Conservation (phyloP, 2,113 vertebrate species). For the Sialia sialis region DNA sequence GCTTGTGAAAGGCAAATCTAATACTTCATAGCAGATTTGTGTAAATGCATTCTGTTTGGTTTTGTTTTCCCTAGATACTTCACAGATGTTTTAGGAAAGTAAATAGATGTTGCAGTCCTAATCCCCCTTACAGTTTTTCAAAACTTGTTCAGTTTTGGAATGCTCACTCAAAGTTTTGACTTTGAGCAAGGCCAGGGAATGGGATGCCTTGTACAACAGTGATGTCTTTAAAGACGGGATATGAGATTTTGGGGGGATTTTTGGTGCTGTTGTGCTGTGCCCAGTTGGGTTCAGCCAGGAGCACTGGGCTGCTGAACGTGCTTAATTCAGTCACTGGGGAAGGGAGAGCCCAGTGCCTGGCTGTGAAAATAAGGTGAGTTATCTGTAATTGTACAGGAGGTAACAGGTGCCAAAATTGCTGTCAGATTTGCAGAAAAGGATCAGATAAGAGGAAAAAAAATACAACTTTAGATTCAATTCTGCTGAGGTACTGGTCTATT, state of each 20-base stretch:
- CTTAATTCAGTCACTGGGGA: fast-evolving
- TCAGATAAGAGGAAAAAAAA: not conserved
- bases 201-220: no score
- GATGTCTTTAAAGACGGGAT: not conserved
- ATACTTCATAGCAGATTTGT: not conserved
- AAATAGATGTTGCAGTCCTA: not conserved
- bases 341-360: not conserved
- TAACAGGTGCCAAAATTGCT: not conserved
- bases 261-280: not conserved
- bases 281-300: not conserved
- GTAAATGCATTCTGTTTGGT: not conserved
- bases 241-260: no score
- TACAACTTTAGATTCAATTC: not conserved
- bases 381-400: not conserved
- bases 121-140: not conserved
- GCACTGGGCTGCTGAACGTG: not conserved
- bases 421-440: not conserved
- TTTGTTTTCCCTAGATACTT: not conserved
- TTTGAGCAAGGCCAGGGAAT: not conserved
- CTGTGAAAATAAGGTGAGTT: not conserved
- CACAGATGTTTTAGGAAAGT: not conserved
- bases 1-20: not conserved
- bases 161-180: not conserved
- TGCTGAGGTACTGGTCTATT: not conserved
- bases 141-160: not conserved